Evolutionary conservation across 1,140 invertebrate genomes (phyloP).

Genomic region (Hylaeus anthracinus): DNA sequence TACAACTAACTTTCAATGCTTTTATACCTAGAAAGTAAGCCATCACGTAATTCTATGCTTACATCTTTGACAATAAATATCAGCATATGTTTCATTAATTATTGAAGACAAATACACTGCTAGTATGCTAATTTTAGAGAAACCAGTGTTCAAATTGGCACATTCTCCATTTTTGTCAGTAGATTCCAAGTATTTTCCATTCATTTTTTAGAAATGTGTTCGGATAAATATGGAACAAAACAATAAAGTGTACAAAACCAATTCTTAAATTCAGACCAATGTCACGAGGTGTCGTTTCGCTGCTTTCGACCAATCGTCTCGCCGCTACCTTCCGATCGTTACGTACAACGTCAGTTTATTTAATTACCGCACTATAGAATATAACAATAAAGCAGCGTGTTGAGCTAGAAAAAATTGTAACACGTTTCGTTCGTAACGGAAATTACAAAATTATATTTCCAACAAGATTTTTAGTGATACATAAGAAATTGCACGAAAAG

Average conservation of each 20-base stretch:
- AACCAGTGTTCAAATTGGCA: no score
- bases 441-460: not conserved
- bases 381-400: no score
- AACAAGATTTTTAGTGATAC: not conserved
- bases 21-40: not conserved
- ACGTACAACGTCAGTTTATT: constrained; percentile 9
- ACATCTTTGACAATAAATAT: not conserved
- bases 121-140: no score
- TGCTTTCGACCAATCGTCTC: constrained; percentile 29
- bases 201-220: constrained; percentile 7
- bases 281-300: constrained; percentile 16
- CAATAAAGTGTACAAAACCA: constrained; percentile 15
- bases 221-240: constrained; percentile 2
- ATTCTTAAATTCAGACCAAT: constrained; percentile 28
- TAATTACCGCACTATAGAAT: not conserved
- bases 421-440: not conserved
- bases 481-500: constrained; percentile 3
- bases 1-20: no score
- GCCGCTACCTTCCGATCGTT: constrained; percentile 39
- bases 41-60: not conserved
- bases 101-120: no score
- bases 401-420: not conserved
- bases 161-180: no score
- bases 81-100: no score
- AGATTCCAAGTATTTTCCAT: not conserved